A percentile compares a stretch with the other conserved stretches of the same genome.
phyloP scores from a whole-genome alignment of 2,888 invertebrate species.

The Chironomus tentans region DNA sequence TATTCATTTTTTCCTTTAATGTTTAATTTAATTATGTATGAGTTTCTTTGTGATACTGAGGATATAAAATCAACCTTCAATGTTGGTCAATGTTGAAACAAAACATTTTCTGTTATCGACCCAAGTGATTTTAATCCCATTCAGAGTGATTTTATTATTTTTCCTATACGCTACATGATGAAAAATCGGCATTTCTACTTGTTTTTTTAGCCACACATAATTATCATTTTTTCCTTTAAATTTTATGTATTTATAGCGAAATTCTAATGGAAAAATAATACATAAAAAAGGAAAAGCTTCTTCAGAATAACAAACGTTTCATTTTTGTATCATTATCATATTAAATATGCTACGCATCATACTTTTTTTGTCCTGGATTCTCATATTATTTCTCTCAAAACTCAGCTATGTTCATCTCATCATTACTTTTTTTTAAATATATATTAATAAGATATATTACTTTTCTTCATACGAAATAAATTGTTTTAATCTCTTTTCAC shows the following conservation, averaged over 20 bases:
- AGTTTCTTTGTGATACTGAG: neutral
- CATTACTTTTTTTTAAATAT: neutral
- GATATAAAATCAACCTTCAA: neutral
- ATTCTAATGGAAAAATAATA: conserved; percentile 1
- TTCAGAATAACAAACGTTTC: neutral
- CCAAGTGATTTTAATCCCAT: neutral
- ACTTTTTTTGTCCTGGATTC: neutral
- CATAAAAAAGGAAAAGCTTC: neutral
- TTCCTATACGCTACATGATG: neutral
- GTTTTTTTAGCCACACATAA: neutral
- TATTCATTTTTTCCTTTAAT: conserved; percentile 11
- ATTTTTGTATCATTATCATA: too few relatives aligned
- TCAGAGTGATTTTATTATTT: neutral
- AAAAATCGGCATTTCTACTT: neutral
- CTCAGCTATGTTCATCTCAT: neutral
- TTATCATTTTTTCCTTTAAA: neutral
- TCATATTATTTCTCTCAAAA: neutral
- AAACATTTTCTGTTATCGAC: neutral
- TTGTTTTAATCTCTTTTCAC: too few relatives aligned
- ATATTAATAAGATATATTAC: neutral
- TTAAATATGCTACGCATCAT: neutral
- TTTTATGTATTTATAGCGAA: neutral
- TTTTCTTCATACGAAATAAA: neutral
- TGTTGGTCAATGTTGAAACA: too few relatives aligned
- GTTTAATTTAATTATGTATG: conserved; percentile 7